Evolutionary conservation across 2,888 invertebrate genomes (phyloP).

Genomic region (Phragmatobia fuliginosa): DNA sequence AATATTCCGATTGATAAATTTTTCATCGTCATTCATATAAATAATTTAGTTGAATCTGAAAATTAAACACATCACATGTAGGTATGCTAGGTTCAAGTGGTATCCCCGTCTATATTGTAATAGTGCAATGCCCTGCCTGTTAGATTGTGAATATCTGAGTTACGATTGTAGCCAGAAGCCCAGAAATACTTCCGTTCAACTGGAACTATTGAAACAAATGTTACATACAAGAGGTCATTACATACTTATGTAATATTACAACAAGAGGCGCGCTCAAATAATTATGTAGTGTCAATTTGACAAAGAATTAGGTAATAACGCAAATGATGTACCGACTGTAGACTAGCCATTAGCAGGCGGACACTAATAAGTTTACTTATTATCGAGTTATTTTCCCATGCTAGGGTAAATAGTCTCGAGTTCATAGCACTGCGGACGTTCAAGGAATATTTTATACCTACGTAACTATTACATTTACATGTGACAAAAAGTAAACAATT

Average conservation of each 20-base stretch:
- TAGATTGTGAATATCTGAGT: no score
- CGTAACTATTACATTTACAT: neutral
- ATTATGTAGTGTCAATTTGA: conserved; percentile 2
- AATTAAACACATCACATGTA: no score
- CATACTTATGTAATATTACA: neutral
- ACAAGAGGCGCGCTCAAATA: neutral
- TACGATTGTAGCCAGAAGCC: no score
- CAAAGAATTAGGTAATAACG: neutral
- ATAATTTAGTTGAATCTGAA: no score
- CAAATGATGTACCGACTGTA: neutral
- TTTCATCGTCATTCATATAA: no score
- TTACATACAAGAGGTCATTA: neutral
- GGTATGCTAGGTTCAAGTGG: no score
- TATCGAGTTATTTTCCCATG: conserved; percentile 5
- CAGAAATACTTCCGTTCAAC: no score
- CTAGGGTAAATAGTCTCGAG: neutral
- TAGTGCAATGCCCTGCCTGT: no score
- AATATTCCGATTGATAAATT: no score
- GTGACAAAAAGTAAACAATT: neutral
- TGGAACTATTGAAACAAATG: neutral
- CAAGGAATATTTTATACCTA: neutral
- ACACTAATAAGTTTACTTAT: conserved; percentile 7
- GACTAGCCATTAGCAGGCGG: conserved; percentile 1
- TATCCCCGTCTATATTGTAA: no score
- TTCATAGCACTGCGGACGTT: neutral